These are phyloP conservation scores for Aphrophora alni DNA, from an alignment of 2,888 invertebrate genomes.

Conservation along the genomic window DNA sequence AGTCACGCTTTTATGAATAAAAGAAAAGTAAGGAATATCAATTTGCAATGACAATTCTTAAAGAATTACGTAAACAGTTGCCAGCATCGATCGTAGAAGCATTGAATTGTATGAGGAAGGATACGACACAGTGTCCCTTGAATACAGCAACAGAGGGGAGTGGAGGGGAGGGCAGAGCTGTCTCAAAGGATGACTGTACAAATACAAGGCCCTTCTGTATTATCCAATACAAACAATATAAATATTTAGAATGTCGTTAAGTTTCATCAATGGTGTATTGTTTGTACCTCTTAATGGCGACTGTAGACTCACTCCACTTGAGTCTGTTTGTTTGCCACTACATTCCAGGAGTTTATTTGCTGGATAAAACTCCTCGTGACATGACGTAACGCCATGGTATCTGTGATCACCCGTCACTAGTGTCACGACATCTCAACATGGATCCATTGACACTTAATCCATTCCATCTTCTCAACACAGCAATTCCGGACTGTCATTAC, in stretches of 20 bases:
- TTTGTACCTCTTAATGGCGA: neutral
- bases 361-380: neutral
- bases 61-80: no score
- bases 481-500: no score
- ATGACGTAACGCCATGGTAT: neutral
- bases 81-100: neutral
- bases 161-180: neutral
- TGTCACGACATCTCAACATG: neutral
- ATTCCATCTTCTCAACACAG: no score
- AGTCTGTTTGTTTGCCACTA: neutral
- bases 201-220: slow-evolving; percentile 22
- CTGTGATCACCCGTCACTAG: neutral
- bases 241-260: slow-evolving; percentile 40
- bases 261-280: slow-evolving; percentile 11
- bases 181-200: neutral
- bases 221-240: slow-evolving; percentile 39
- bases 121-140: neutral
- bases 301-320: neutral
- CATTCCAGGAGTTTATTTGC: neutral
- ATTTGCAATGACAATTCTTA: no score
- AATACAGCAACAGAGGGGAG: neutral
- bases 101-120: neutral
- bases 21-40: no score
- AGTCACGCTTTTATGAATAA: no score
- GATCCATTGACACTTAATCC: neutral